phyloP scores from a whole-genome alignment of 1,140 invertebrate genomes.

The Pseudomyrmex gracilis region DNA sequence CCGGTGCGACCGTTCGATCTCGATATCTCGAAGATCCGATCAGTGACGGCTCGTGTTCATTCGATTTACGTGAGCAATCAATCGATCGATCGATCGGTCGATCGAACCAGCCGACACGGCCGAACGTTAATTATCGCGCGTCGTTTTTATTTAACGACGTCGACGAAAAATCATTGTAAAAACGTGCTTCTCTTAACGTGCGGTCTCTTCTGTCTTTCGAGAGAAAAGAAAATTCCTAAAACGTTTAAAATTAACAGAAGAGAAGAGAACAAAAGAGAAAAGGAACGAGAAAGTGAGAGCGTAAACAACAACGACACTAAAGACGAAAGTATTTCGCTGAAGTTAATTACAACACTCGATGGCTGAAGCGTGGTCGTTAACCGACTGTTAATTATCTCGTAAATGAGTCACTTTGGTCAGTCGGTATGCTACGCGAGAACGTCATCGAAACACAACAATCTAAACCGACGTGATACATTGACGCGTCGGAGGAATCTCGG shows the following conservation, averaged over 20 bases:
- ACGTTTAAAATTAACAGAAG: constrained; percentile 8
- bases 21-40: constrained; percentile 69
- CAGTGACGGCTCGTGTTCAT: constrained; percentile 25
- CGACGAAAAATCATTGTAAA: constrained; percentile 31
- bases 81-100: constrained; percentile 60
- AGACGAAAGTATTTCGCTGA: constrained; percentile 4
- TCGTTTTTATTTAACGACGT: constrained; percentile 72
- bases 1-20: constrained; percentile 46
- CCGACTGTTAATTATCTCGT: constrained; percentile 47
- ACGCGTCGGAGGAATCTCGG: neutral
- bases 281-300: neutral
- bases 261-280: neutral
- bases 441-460: constrained; percentile 16
- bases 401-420: constrained; percentile 10
- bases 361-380: constrained; percentile 29
- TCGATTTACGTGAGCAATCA: constrained; percentile 32
- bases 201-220: neutral
- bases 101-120: constrained; percentile 37
- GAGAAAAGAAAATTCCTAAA: neutral
- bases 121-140: constrained; percentile 73
- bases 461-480: constrained; percentile 29
- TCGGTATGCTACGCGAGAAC: constrained; percentile 2
- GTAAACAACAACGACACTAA: constrained; percentile 16
- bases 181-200: constrained; percentile 21
- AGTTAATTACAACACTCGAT: constrained; percentile 36